These are phyloP conservation scores for Epistrophe grossulariae DNA, from an alignment of 2,888 invertebrate species.

Conservation along the genomic window DNA sequence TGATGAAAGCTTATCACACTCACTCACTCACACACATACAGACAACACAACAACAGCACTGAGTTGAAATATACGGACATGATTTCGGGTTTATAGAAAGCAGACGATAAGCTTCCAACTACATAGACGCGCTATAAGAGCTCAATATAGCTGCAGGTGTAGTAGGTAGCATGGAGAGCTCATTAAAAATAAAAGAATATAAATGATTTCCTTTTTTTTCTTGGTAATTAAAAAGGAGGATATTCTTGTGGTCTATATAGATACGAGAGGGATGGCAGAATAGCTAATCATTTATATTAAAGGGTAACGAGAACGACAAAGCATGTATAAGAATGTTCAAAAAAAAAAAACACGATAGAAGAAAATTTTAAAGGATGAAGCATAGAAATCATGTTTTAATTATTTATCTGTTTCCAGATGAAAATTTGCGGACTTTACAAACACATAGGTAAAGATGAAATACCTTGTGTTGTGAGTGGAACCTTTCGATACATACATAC, in stretches of 20 bases:
- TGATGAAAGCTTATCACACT: constrained; percentile 54
- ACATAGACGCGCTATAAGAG: not conserved
- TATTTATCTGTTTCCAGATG: constrained; percentile 41
- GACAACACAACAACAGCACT: not conserved
- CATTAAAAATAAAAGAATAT: constrained; percentile 70
- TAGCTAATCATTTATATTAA: constrained; percentile 35
- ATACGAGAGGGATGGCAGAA: constrained; percentile 14
- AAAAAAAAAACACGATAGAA: constrained; percentile 28
- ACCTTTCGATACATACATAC: too few relatives aligned
- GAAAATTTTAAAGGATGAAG: constrained; percentile 25
- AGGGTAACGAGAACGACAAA: constrained; percentile 6
- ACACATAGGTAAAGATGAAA: not conserved
- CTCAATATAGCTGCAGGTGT: constrained; percentile 51
- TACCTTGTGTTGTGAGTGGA: not conserved
- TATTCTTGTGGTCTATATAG: constrained; percentile 35
- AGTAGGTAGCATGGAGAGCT: constrained; percentile 23
- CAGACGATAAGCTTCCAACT: constrained; percentile 36
- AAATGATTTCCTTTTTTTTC: constrained; percentile 66
- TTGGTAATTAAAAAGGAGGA: constrained; percentile 60
- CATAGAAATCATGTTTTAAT: constrained; percentile 49
- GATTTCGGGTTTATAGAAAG: constrained; percentile 2
- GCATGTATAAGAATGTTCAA: constrained; percentile 2
- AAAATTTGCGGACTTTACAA: constrained; percentile 12
- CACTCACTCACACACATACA: not conserved
- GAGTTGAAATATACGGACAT: constrained; percentile 15